Percentiles rank a stretch among this genome's conserved stretches.
Evolutionary conservation across 2,113 vertebrate species (phyloP).

Genomic region (Podiceps cristatus): DNA sequence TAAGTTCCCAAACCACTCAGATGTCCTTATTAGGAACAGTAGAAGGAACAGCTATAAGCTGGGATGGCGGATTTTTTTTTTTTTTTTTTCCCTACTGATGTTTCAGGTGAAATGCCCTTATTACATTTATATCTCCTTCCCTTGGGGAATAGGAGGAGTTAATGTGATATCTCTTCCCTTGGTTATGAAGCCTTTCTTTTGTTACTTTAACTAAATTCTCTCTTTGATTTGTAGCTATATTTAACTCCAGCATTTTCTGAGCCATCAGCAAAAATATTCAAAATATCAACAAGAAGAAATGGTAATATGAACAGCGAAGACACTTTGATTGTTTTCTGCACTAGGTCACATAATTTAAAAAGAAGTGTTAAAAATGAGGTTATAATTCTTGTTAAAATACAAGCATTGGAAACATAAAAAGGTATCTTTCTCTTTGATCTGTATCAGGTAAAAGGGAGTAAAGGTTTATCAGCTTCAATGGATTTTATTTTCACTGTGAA

Average conservation of each 20-base stretch:
- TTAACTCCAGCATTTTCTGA: conserved; percentile 49
- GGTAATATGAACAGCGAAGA: conserved; percentile 24
- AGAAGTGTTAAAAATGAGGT: conserved; percentile 5
- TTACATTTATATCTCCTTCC: not conserved
- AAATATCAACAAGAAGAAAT: conserved; percentile 14
- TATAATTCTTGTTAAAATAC: conserved; percentile 42
- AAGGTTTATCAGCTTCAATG: conserved; percentile 41
- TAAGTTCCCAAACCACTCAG: not conserved
- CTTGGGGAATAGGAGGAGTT: not conserved
- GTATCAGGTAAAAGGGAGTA: not conserved
- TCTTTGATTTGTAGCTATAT: conserved; percentile 61
- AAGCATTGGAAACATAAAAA: conserved; percentile 53
- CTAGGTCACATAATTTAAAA: conserved; percentile 37
- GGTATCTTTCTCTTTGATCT: conserved; percentile 63
- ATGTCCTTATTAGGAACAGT: not conserved
- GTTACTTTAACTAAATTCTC: conserved; percentile 1
- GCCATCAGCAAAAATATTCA: conserved; percentile 62
- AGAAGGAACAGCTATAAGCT: not conserved
- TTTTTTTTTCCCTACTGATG: not conserved
- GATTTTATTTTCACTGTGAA: conserved; percentile 22
- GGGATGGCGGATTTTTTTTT: not conserved
- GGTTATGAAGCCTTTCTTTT: conserved; percentile 33
- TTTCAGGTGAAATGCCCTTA: not conserved
- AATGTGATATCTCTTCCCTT: not conserved
- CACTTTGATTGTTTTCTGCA: conserved; percentile 37